phyloP scores from a whole-genome alignment of 2,888 invertebrate species.

The Margaritifera margaritifera region DNA sequence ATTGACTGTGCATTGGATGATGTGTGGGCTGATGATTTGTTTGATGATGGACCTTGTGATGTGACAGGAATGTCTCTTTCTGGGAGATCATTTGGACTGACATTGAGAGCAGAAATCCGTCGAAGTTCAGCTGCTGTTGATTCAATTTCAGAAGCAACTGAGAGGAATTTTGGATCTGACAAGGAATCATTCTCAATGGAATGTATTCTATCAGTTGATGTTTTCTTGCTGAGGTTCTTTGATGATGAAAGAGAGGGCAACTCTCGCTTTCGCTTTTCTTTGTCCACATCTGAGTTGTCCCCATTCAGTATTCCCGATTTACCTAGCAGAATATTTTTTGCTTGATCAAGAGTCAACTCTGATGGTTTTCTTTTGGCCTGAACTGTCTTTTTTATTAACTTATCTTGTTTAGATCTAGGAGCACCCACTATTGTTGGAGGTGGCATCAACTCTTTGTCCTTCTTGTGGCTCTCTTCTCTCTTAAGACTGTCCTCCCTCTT shows the following conservation, averaged over 20 bases:
- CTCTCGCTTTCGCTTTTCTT: slow-evolving; percentile 13
- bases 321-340: slow-evolving; percentile 62
- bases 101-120: slow-evolving; percentile 42
- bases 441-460: slow-evolving; percentile 50
- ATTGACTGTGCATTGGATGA: no score
- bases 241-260: slow-evolving; percentile 25
- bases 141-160: slow-evolving; percentile 49
- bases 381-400: slow-evolving; percentile 44
- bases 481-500: no score
- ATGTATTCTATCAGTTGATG: slow-evolving; percentile 1
- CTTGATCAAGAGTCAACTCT: slow-evolving; percentile 60
- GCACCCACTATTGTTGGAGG: slow-evolving; percentile 41
- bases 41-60: not conserved
- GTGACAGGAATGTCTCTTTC: slow-evolving; percentile 34
- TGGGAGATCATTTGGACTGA: slow-evolving; percentile 57
- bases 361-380: slow-evolving; percentile 45
- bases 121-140: slow-evolving; percentile 50
- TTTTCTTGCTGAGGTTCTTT: not conserved
- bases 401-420: slow-evolving; percentile 33
- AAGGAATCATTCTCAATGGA: slow-evolving; percentile 9
- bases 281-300: slow-evolving; percentile 5
- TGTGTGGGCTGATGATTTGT: no score
- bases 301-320: slow-evolving; percentile 56
- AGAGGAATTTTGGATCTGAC: slow-evolving; percentile 27
- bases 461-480: not conserved